Base-by-base conservation (phyloP, 2,113 vertebrate species). In the Pomatostomus ruficeps region DNA sequence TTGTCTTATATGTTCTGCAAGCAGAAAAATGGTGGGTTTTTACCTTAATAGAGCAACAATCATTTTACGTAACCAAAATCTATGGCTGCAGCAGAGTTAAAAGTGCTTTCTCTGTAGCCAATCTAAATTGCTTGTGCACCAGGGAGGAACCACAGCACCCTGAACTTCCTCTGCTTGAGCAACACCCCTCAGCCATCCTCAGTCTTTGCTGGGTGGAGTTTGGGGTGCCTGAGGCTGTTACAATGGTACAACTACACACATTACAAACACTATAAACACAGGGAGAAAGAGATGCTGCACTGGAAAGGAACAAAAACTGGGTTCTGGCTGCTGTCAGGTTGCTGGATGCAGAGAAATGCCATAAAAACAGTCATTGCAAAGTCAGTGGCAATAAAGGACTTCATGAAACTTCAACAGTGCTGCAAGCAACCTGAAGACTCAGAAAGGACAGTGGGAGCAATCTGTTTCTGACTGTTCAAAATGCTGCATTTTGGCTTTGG, bases 201-300 rank as follows among this genome's bases (percentile, higher is more conserved):
- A 58, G 48, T 10, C 31, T 35, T 59, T 54, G 40, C 31, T 76
- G 40, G 19, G 19, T 55, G 7, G 7, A 20, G 12, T 51, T 46
- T 45, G 25, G 31, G 14, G 18, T 59, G 26, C 55, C 33, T 73
- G 49, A 68, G 45, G 23, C 49, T 38, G 4, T 65, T 26, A 15
- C 12, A 57, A 20, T 25, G 29, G 12, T n/a, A 26, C 49, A 83
- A 5, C 29, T 49, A 6, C 38, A 45, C 10, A 63, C 14, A 10
- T 7, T 17, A 20, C 10, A 91, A 8, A 58, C 13, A 8, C 20
- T 22, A 18, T 5, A 86, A 75, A 51, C 11, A 19, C 0, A 26
- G 21, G 55, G 31, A 79, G 62, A 63, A 76, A 92, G 23, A 49
- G 26, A 35, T 7, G n/a, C 3, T 0, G 0, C 21, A 7, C 0